A percentile compares a stretch with the other conserved stretches of the same genome.
These are phyloP conservation scores for Syngnathus acus DNA, from an alignment of 2,797 vertebrate species.

Conservation along the genomic window DNA sequence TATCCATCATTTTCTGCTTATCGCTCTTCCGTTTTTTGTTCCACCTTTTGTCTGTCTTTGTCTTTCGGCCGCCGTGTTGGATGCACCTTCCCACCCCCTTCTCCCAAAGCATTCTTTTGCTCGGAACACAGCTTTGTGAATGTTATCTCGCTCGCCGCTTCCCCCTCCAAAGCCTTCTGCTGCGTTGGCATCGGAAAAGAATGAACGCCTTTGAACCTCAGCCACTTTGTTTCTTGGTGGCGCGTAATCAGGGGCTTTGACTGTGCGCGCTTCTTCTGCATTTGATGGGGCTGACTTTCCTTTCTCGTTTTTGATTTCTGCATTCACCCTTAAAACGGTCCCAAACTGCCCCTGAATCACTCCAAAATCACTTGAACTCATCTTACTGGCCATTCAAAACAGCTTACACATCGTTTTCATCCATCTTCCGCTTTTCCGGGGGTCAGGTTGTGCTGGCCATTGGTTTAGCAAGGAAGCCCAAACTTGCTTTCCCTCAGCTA, in stretches of 20 bases:
- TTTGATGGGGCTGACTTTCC: not conserved
- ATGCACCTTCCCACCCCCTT: not conserved
- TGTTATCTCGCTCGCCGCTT: conserved; percentile 46
- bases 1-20: conserved; percentile 46
- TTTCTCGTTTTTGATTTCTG: not conserved
- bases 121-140: conserved; percentile 21
- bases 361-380: too few species aligned
- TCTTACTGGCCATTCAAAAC: too few species aligned
- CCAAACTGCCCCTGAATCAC: too few species aligned
- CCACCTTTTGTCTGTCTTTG: conserved; percentile 39
- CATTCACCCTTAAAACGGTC: too few species aligned
- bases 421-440: too few species aligned
- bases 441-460: too few species aligned
- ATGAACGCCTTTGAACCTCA: conserved; percentile 48
- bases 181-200: conserved; percentile 41
- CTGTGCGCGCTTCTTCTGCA: conserved; percentile 10
- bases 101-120: conserved; percentile 8
- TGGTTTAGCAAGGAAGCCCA: too few species aligned
- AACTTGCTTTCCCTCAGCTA: too few species aligned
- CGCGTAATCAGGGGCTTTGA: conserved; percentile 27
- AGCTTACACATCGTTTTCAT: too few species aligned
- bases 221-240: conserved; percentile 36
- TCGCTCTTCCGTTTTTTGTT: conserved; percentile 47
- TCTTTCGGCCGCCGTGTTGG: conserved; percentile 24
- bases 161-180: conserved; percentile 29